Percentiles rank a stretch among this genome's conserved stretches.
These are phyloP conservation scores for Pagetopsis macropterus DNA, from an alignment of 2,797 vertebrate species.

Conservation along the genomic window DNA sequence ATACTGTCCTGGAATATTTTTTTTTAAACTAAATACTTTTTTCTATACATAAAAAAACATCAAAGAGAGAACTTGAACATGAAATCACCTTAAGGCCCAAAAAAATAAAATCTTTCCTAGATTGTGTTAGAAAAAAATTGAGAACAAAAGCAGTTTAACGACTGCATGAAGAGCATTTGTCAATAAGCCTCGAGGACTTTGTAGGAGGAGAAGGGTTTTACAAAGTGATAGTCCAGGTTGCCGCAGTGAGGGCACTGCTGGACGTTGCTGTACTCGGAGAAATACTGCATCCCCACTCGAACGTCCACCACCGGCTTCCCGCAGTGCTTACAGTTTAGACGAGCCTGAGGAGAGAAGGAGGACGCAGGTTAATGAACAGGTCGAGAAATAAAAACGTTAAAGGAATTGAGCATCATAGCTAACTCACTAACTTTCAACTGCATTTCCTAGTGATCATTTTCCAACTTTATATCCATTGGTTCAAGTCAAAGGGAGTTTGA, in stretches of 20 bases:
- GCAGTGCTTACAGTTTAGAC: constrained; percentile 99
- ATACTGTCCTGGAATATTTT: constrained; percentile 65
- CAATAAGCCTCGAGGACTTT: constrained; percentile 99
- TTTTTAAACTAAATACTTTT: constrained; percentile 50
- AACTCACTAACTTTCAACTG: background rate
- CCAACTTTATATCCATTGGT: background rate
- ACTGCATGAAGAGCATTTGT: constrained; percentile 95
- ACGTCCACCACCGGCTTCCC: constrained; percentile 99
- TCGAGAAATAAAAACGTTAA: background rate
- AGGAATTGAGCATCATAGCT: background rate
- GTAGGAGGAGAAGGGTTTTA: constrained; percentile 99
- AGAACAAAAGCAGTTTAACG: constrained; percentile 77
- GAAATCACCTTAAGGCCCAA: constrained; percentile 83
- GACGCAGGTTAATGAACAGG: background rate
- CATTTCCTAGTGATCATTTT: background rate
- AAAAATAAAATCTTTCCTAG: constrained; percentile 82
- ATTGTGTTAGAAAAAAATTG: constrained; percentile 69
- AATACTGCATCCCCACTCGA: constrained; percentile 99
- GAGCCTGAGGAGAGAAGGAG: constrained; percentile 84
- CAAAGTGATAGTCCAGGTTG: constrained; percentile 99
- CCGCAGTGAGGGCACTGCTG: constrained; percentile 99
- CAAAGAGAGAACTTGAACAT: constrained; percentile 78
- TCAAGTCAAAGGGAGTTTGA: background rate
- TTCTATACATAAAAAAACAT: constrained; percentile 57
- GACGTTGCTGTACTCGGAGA: constrained; percentile 99